Conservation (phyloP, 2,113 vertebrate species). For the human region GRCh38 chr14:90701501-90702000, state of each 20-base stretch:
- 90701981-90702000: not conserved
- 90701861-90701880: not conserved
- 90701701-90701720: too few relatives aligned
- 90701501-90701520: accelerated
- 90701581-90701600: accelerated
- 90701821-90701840: not conserved
- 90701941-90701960: not conserved
- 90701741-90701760: too few relatives aligned
- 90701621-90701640: not conserved
- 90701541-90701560: accelerated
- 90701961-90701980: not conserved
- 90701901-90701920: accelerated
- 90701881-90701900: not conserved
- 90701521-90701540: not conserved
- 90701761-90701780: accelerated
- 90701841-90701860: not conserved
- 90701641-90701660: not conserved
- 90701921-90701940: not conserved
- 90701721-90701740: too few relatives aligned
- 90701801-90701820: too few relatives aligned
- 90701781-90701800: too few relatives aligned
- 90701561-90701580: too few relatives aligned
- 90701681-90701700: not conserved
- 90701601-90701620: not conserved
- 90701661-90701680: not conserved